Base-by-base conservation (phyloP, 2,113 vertebrate genomes). In the Progne subis region DNA sequence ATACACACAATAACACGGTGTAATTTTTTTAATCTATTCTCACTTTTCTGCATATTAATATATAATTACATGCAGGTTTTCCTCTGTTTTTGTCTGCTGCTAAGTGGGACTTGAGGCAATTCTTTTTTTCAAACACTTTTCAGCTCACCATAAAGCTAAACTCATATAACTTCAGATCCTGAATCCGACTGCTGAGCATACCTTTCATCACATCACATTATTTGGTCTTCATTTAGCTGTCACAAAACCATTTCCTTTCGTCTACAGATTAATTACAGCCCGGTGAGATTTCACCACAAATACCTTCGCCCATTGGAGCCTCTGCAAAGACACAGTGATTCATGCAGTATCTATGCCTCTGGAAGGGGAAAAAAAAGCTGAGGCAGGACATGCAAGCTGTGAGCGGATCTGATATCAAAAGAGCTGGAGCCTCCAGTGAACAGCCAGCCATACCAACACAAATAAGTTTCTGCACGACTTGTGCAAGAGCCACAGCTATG, bases 201-300 rank as follows among this genome's bases (percentile, higher is more conserved):
- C 91, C 94, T 97, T 97, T 97, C 95, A 93, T 89, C 94, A 88
- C 94, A 49, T 83, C 5, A 1, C 87, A 86, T 96, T 96, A 96
- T 92, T 97, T 96, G 91, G 96, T 83, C 95, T 94, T 96, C 95
- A 95, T 94, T 97, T 97, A 96, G 88, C 94, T 95, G 95, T 96
- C 96, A 97, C 63, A 84, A 95, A 97, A 95, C 88, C 92, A 94
- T 97, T 97, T 97, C 95, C 92, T 95, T 94, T 96, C 28, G 64
- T 96, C 95, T 96, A 55, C 69, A 85, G 94, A 95, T 97, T 95
- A 96, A 97, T 97, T 95, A 95, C 95, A 94, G 87, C 94, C 85
- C 74, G 80, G 83, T 95, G 91, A 94, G 89, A 83, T 93, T 96
- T 96, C 91, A 91, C 94, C 68, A 81, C 90, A 94, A 96, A 96